These are phyloP conservation scores for Cataglyphis hispanica DNA, from an alignment of 1,140 invertebrate genomes.

Conservation along the genomic window DNA sequence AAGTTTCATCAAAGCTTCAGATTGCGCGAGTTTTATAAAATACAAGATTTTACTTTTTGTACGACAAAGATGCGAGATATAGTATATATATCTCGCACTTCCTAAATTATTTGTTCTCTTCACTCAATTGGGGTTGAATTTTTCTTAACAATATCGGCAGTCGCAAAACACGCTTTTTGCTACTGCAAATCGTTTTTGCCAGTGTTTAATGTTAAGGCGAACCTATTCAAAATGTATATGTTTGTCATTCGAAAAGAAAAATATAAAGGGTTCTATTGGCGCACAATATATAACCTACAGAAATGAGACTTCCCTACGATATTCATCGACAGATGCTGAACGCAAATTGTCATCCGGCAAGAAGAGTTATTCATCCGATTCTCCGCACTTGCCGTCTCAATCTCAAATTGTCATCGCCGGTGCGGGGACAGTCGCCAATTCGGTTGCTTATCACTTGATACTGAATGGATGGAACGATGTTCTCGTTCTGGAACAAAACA, in stretches of 20 bases:
- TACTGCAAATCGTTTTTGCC: neutral
- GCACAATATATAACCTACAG: conserved; percentile 60
- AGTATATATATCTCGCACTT: no score
- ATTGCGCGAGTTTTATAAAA: no score
- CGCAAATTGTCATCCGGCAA: neutral
- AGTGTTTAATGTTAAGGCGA: conserved; percentile 59
- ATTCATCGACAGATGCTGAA: neutral
- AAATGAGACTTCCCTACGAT: conserved; percentile 2
- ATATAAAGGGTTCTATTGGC: conserved; percentile 4
- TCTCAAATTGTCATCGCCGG: conserved; percentile 90
- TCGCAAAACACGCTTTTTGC: neutral
- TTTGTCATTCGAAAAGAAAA: conserved; percentile 37
- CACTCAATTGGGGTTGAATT: no score
- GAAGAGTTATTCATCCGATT: neutral
- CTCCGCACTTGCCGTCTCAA: conserved; percentile 82
- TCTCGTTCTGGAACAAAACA: conserved; percentile 89
- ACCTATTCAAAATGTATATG: conserved; percentile 54
- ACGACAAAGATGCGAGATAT: no score
- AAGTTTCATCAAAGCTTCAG: no score
- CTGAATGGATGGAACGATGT: conserved; percentile 89
- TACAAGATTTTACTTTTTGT: no score
- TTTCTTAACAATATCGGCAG: neutral
- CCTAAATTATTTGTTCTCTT: no score
- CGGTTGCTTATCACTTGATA: conserved; percentile 90
- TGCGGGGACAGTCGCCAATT: conserved; percentile 89